Evolutionary conservation across 2,888 invertebrate genomes (phyloP).

Genomic region (Gandaritis pyraliata): DNA sequence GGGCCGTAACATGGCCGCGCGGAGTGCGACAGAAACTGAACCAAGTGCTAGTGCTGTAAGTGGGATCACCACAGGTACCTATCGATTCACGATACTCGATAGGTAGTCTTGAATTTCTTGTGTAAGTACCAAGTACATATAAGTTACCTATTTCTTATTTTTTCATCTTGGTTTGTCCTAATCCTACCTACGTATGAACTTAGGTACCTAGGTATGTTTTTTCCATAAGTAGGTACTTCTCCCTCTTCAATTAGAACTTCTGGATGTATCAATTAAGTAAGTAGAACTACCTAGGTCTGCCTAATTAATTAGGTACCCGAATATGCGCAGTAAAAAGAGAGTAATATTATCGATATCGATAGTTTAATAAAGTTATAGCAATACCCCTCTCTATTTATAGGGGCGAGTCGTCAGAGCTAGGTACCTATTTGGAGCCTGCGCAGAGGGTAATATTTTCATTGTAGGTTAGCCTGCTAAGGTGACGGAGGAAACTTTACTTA

Average conservation of each 20-base stretch:
- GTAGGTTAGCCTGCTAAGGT: neutral
- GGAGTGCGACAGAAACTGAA: neutral
- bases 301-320: no score
- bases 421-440: slow-evolving; percentile 32
- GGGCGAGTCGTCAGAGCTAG: slow-evolving; percentile 25
- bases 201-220: no score
- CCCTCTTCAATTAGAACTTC: no score
- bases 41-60: neutral
- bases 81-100: neutral
- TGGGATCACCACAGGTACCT: neutral
- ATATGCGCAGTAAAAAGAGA: no score
- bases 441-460: slow-evolving; percentile 9
- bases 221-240: no score
- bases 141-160: neutral
- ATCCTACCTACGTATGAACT: neutral
- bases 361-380: no score
- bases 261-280: no score
- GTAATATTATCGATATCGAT: no score
- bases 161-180: no score
- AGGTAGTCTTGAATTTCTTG: no score
- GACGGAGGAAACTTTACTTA: neutral
- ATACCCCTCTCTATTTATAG: slow-evolving; percentile 27
- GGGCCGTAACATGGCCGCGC: neutral
- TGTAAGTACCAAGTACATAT: no score
- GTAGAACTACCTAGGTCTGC: no score